Evolutionary conservation across 2,888 invertebrate species (phyloP), one percentile per base, ranked within the genome.

Genomic region (Pyrrhosoma nymphula): DNA sequence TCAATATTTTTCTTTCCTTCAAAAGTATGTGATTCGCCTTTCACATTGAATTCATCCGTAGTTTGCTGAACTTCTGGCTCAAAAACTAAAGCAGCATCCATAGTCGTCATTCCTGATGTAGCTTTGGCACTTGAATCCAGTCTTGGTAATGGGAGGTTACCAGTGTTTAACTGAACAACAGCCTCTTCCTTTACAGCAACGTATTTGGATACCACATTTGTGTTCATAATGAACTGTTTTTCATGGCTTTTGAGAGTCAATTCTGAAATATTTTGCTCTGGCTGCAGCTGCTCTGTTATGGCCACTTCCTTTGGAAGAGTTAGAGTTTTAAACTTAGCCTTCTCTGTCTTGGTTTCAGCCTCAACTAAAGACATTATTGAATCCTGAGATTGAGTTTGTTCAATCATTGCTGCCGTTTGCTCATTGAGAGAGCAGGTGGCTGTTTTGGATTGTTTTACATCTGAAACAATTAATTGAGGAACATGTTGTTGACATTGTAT

Each of bases 181-280:
- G 95, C 55, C 90, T 96, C 95, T 56, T 95, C 95, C 14, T 95
- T 96, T 12, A 96, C 8, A 56, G 95, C 95, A 55, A 95, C 93
- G 14, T 75, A 95, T 60, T 95, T 95, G 6, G 95, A 82, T 30
- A 95, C 88, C 56, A 95, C 39, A 14, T 35, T 95, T 88, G 95
- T 60, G 12, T 47, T 82, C 20, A 95, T 95, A 63, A 95, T 91
- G 20, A 60, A 63, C 20, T 55, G 56, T 63, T 60, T 63, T 35
- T n/a, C 23, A 30, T 56, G 39, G 12, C 55, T 35, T 69, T 93
- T 26, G n/a, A 35, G 47, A 90, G 20, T 69, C 8, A 95, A 82
- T 12, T 82, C 91, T 75, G 82, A 35, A 35, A 90, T 95, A 30
- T 56, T n/a, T 60, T 95, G 88, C 56, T 95, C 88, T 56, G 93